phyloP scores from a whole-genome alignment of 2,113 vertebrate genomes.

The Varanus salvator region DNA sequence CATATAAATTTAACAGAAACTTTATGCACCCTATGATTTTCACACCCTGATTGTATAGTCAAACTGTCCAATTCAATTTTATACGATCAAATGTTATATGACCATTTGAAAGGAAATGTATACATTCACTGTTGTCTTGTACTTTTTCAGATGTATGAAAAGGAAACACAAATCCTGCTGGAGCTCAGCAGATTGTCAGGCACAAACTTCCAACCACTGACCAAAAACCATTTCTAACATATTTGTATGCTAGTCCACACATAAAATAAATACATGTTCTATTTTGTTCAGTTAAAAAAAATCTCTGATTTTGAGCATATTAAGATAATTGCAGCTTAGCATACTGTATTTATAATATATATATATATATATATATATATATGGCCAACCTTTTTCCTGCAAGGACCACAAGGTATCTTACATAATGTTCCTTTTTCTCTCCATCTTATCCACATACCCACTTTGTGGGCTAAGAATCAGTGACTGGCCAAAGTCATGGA shows the following conservation, averaged over 20 bases:
- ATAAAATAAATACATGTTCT: not conserved
- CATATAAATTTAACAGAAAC: not conserved
- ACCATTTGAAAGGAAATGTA: not conserved
- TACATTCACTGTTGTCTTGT: not conserved
- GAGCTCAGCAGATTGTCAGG: constrained; percentile 20
- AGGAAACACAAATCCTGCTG: constrained; percentile 18
- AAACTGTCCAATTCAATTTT: not conserved
- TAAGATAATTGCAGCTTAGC: not conserved
- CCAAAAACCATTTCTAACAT: constrained; percentile 23
- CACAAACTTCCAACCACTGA: constrained; percentile 26
- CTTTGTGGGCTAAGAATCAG: too few relatives aligned
- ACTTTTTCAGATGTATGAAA: constrained; percentile 37
- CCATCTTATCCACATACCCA: too few relatives aligned
- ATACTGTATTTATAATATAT: not conserved
- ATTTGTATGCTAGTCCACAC: not conserved
- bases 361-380: too few relatives aligned
- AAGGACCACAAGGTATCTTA: too few relatives aligned
- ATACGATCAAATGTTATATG: not conserved
- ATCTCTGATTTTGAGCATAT: not conserved
- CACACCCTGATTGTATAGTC: not conserved
- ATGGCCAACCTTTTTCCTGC: too few relatives aligned
- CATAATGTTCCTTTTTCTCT: too few relatives aligned
- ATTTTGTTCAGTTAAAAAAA: not conserved
- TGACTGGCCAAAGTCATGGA: too few relatives aligned
- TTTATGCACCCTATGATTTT: not conserved